Conservation (phyloP, 2,888 invertebrate species). For the Pollenia amentaria region DNA sequence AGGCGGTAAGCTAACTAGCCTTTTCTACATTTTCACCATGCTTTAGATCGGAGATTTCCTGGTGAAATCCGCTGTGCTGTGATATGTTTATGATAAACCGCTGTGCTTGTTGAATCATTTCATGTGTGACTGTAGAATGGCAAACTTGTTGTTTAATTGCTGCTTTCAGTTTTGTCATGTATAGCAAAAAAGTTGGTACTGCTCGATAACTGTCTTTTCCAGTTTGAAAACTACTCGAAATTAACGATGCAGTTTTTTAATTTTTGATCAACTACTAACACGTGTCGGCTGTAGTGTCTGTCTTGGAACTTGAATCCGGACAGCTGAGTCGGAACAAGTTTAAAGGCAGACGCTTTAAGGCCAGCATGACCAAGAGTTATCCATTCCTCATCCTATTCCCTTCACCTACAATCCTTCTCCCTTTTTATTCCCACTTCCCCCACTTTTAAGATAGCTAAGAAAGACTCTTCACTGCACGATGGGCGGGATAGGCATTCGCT, state of each 20-base stretch:
- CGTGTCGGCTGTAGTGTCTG: too few relatives aligned
- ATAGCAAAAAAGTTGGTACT: conserved; percentile 53
- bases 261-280: conserved; percentile 16
- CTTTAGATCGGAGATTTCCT: conserved; percentile 61
- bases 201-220: conserved; percentile 64
- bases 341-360: too few relatives aligned
- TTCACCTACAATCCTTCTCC: too few relatives aligned
- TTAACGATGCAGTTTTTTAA: conserved; percentile 5
- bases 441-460: too few relatives aligned
- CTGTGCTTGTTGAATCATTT: conserved; percentile 23
- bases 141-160: background rate
- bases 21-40: conserved; percentile 40
- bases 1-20: conserved; percentile 58
- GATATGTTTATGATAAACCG: conserved; percentile 13
- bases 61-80: conserved; percentile 4
- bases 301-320: too few relatives aligned
- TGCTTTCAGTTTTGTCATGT: conserved; percentile 41
- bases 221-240: conserved; percentile 64
- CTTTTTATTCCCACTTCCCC: too few relatives aligned
- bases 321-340: too few relatives aligned
- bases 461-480: too few relatives aligned
- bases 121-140: background rate
- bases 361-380: too few relatives aligned
- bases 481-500: too few relatives aligned
- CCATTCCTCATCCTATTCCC: too few relatives aligned